phyloP scores from a whole-genome alignment of 92 coral and sea anemone genomes.

The Desmophyllum pertusum region DNA sequence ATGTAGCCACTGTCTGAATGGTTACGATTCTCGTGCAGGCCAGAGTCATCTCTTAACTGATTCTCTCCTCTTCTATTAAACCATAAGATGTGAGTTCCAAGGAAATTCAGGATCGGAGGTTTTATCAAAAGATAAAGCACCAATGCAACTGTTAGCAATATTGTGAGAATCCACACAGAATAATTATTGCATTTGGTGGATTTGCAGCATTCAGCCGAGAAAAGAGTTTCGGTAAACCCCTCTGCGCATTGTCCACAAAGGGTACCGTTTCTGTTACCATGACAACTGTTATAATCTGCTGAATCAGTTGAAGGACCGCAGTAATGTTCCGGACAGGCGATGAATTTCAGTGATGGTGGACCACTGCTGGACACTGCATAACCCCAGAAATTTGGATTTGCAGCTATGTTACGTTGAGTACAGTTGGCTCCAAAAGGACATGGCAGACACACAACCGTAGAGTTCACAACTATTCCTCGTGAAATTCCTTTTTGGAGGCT shows the following conservation, averaged over 20 bases:
- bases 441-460: constrained; percentile 34
- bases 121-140: constrained; percentile 36
- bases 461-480: constrained; percentile 31
- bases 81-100: constrained; percentile 15
- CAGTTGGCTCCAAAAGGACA: constrained; percentile 77
- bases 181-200: constrained; percentile 42
- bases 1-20: neutral
- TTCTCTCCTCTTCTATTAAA: neutral
- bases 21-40: neutral
- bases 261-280: constrained; percentile 57
- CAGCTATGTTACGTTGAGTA: constrained; percentile 50
- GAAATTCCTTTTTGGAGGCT: constrained; percentile 62
- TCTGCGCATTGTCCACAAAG: constrained; percentile 68
- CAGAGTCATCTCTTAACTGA: neutral
- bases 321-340: constrained; percentile 66
- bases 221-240: constrained; percentile 62
- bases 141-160: constrained; percentile 21
- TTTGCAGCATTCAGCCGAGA: constrained; percentile 54
- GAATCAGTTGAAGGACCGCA: constrained; percentile 31
- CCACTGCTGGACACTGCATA: neutral
- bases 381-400: constrained; percentile 80
- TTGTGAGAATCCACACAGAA: constrained; percentile 66
- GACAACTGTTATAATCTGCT: constrained; percentile 52
- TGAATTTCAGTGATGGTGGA: constrained; percentile 43
- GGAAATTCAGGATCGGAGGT: constrained; percentile 20